phyloP scores from a whole-genome alignment of 2,113 vertebrate species.

The Seriola aureovittata region DNA sequence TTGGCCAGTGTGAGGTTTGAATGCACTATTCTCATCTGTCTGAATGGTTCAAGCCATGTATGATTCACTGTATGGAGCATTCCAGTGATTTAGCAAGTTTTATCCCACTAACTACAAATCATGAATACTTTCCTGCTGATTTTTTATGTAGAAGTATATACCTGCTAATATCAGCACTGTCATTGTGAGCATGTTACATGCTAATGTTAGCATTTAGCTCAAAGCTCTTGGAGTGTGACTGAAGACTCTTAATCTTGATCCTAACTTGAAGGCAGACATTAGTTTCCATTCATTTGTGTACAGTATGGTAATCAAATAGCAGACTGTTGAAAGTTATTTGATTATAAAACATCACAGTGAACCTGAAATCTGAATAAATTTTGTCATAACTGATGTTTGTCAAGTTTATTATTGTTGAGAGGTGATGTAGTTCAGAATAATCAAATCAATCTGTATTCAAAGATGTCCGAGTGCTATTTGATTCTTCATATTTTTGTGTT shows the following conservation, averaged over 20 bases:
- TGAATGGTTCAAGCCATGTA: conserved; percentile 39
- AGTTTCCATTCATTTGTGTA: not conserved
- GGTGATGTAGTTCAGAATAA: not conserved
- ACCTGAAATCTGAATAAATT: not conserved
- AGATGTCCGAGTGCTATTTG: too few relatives aligned
- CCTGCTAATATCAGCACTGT: not conserved
- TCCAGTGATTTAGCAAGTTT: conserved; percentile 41
- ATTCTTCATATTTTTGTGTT: too few relatives aligned
- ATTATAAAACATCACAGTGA: not conserved
- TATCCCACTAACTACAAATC: conserved; percentile 21
- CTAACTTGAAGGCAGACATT: not conserved
- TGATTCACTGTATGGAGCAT: conserved; percentile 20
- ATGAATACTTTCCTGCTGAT: not conserved
- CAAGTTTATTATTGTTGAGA: not conserved
- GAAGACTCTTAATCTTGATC: too few relatives aligned
- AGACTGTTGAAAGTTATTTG: not conserved
- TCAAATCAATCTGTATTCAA: not conserved
- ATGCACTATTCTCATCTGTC: conserved; percentile 21
- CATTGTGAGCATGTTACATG: not conserved
- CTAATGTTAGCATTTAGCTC: not conserved
- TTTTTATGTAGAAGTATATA: not conserved
- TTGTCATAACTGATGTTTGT: not conserved
- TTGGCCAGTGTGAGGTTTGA: conserved; percentile 33
- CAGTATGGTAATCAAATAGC: not conserved
- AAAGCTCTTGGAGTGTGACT: not conserved